Percentiles rank a stretch among this genome's conserved stretches.
Conservation (phyloP, 2,797 vertebrate genomes). For the Clarias platycephalus region DNA sequence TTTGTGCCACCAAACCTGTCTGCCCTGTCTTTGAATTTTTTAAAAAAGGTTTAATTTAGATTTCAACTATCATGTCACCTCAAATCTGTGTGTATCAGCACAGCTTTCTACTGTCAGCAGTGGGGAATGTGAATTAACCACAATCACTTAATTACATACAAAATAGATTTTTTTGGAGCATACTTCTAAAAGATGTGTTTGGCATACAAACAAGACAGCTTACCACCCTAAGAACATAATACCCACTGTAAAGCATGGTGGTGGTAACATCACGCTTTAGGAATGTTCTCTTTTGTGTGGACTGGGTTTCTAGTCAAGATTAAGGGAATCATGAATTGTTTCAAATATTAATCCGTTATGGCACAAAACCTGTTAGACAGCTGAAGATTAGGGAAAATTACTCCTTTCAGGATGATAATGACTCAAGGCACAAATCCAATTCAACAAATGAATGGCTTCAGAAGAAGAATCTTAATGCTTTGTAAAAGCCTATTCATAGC, state of each 20-base stretch:
- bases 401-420: background rate
- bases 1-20: background rate
- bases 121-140: background rate
- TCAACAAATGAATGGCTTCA: background rate
- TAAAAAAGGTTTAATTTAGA: background rate
- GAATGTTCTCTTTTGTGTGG: background rate
- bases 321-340: background rate
- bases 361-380: background rate
- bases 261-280: background rate
- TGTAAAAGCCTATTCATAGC: slow-evolving; percentile 1
- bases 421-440: background rate
- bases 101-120: background rate
- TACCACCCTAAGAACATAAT: background rate
- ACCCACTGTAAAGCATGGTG: background rate
- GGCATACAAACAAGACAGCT: background rate
- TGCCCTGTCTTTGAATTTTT: background rate
- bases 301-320: background rate
- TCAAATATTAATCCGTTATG: background rate
- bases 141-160: background rate
- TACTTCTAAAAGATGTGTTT: background rate
- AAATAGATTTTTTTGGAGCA: background rate
- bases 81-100: background rate
- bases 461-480: background rate
- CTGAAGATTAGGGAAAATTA: background rate
- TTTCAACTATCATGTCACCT: background rate